Evolutionary conservation across 2,113 vertebrate genomes (phyloP).

Genomic region (Colius striatus): DNA sequence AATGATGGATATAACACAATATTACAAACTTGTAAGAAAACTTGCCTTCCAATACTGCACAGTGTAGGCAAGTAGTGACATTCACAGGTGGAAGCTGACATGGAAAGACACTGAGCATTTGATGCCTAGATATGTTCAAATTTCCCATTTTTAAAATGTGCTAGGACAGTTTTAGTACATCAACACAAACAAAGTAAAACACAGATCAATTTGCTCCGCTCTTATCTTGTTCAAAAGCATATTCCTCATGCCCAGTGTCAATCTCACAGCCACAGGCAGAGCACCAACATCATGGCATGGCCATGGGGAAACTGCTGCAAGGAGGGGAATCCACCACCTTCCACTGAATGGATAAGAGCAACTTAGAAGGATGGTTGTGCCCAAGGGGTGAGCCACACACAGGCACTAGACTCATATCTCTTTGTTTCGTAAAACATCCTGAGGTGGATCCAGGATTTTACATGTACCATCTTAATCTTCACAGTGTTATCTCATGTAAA

Average conservation of each 20-base stretch:
- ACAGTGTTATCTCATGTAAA: constrained; percentile 11
- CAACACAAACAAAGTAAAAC: not conserved
- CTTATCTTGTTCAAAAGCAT: not conserved
- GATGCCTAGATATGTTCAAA: not conserved
- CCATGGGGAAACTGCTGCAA: not conserved
- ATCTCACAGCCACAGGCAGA: not conserved
- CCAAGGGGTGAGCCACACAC: not conserved
- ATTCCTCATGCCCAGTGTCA: not conserved
- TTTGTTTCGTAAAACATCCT: not conserved
- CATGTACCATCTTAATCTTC: not conserved
- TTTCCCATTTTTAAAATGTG: not conserved
- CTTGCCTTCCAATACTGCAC: not conserved
- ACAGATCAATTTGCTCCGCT: not conserved
- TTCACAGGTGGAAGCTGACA: not conserved
- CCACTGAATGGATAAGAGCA: not conserved
- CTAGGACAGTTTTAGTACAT: not conserved
- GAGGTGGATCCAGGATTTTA: not conserved
- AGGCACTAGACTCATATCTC: not conserved
- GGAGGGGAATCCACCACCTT: not conserved
- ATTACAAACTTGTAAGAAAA: not conserved
- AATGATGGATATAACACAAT: not conserved
- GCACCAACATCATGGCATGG: not conserved
- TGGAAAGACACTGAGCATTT: not conserved
- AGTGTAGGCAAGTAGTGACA: not conserved
- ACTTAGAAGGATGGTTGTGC: not conserved